Evolutionary conservation across 1,140 invertebrate genomes (phyloP), one percentile per base, ranked within the genome.

Genomic region (Ptiloglossa arizonensis): DNA sequence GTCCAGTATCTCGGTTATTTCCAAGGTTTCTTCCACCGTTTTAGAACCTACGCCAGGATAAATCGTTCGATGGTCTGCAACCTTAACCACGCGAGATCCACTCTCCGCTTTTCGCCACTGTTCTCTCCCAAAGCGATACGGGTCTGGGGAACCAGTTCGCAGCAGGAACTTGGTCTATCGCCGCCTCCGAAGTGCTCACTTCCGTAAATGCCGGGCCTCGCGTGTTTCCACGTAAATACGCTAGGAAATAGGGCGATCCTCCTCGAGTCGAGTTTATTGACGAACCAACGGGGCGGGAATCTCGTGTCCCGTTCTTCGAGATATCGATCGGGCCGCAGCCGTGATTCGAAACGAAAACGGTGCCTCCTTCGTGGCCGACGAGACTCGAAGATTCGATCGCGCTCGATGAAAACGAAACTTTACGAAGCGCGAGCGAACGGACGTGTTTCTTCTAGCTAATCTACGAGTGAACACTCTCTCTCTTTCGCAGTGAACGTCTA

Each of bases 131-230:
- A 22, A 38, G 57, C 57, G 57, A 59, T 59, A 59, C 29, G 32
- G 5, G 32, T 2, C 13, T 9, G 17, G 57, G 57, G 29, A 35
- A 32, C 19, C 27, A 46, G 46, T 66, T 50, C 50, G 48, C 48
- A 32, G 48, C 27, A 66, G 66, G 66, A 68, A 68, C 66, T 35
- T 41, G 17, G 48, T n/a, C 66, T 68, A 68, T 68, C 66, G 66
- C n/a, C 29, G 29, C 57, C 57, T 22, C 22, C 19, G n/a, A 22
- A 38, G 50, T 38, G 46, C 24, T 35, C 35, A 38, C 52, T 69
- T 38, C 66, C 66, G 50, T 35, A 56, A 69, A 35, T 29, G 2
- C 48, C 48, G 52, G 50, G 35, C 32, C 48, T 69, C 66, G 66
- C 66, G 52, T 69, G 66, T 56, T 54, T 69, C 50, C 50, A 69